A percentile compares a stretch with the other conserved stretches of the same genome.
Evolutionary conservation across 2,797 vertebrate genomes (phyloP).

Genomic region (Anableps anableps): DNA sequence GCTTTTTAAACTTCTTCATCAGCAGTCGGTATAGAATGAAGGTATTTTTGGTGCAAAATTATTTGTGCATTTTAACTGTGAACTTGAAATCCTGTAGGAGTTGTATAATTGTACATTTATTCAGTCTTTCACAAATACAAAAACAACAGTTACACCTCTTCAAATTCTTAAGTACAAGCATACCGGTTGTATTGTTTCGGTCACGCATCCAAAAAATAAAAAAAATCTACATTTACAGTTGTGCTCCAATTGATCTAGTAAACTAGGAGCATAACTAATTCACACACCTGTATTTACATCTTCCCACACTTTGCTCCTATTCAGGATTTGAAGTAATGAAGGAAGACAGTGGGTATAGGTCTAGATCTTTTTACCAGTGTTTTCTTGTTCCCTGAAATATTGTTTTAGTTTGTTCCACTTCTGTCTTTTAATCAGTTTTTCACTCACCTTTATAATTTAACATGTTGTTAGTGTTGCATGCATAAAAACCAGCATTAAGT

Average conservation of each 20-base stretch:
- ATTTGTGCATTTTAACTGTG: neutral
- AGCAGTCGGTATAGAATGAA: neutral
- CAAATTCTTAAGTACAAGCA: neutral
- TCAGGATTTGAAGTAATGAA: neutral
- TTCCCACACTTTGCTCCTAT: neutral
- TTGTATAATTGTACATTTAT: neutral
- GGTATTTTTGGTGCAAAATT: neutral
- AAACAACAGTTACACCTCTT: constrained; percentile 3
- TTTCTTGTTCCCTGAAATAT: neutral
- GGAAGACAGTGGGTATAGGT: neutral
- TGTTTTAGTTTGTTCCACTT: neutral
- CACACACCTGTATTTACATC: neutral
- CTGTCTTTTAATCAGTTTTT: neutral
- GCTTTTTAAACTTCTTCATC: neutral
- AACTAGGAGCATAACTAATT: neutral
- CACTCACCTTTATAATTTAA: neutral
- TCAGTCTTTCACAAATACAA: neutral
- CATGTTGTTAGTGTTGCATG: neutral
- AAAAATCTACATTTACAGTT: neutral
- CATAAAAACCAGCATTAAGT: neutral
- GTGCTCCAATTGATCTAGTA: neutral
- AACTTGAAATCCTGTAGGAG: neutral
- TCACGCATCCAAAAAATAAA: neutral
- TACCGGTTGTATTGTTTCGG: neutral
- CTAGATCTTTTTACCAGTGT: neutral